These are phyloP conservation scores for Paradoxurus hermaphroditus DNA, from an alignment of 2,113 vertebrate genomes.

Conservation along the genomic window DNA sequence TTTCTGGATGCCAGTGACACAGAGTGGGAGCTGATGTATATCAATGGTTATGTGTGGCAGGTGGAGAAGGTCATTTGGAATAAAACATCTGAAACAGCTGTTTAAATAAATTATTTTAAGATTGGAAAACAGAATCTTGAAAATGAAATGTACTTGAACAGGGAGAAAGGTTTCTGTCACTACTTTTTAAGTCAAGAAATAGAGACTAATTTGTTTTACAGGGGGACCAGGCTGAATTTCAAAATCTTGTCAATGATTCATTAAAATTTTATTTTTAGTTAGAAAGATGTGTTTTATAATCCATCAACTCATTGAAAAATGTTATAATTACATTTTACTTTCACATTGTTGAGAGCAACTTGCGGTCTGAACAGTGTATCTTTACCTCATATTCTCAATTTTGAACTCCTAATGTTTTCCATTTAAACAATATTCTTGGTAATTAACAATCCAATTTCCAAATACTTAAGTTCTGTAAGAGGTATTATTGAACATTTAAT, in stretches of 20 bases:
- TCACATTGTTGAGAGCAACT: neutral
- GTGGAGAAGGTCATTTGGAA: neutral
- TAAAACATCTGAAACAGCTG: neutral
- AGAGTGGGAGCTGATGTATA: neutral
- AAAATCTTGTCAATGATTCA: slow-evolving; percentile 54
- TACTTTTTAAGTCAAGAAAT: slow-evolving; percentile 53
- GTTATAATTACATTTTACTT: slow-evolving; percentile 24
- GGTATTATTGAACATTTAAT: slow-evolving; percentile 10
- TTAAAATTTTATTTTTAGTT: slow-evolving; percentile 62
- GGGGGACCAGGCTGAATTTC: slow-evolving; percentile 42
- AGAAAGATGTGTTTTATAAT: slow-evolving; percentile 43
- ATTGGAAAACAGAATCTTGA: neutral
- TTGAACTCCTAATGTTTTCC: slow-evolving; percentile 33
- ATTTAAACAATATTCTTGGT: slow-evolving; percentile 30
- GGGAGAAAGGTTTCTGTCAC: slow-evolving; percentile 9
- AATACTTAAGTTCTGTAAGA: slow-evolving; percentile 1
- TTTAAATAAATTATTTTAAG: slow-evolving; percentile 34
- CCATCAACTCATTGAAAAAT: slow-evolving; percentile 39
- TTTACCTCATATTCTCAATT: slow-evolving; percentile 7
- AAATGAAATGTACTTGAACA: neutral
- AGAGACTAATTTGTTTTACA: slow-evolving; percentile 54
- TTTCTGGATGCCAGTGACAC: neutral
- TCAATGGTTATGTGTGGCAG: accelerated
- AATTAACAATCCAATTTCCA: slow-evolving; percentile 49
- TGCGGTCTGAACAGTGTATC: neutral